A percentile compares a stretch with the other conserved stretches of the same genome.
phyloP scores from a whole-genome alignment of 2,797 vertebrate genomes.

The Enteromius argenteus region DNA sequence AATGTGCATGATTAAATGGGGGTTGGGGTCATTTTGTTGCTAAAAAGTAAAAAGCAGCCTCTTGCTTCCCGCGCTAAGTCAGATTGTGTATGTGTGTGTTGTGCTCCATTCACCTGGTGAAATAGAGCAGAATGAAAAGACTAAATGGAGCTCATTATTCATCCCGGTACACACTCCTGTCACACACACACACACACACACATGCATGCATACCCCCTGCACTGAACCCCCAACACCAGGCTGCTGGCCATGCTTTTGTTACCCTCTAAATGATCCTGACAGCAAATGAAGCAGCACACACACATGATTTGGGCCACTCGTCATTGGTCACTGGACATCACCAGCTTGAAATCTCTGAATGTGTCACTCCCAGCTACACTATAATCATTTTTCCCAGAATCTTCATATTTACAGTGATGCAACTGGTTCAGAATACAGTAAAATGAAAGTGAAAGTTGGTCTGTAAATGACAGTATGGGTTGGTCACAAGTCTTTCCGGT shows the following conservation, averaged over 20 bases:
- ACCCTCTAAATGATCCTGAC: slow-evolving; percentile 87
- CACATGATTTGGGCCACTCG: slow-evolving; percentile 74
- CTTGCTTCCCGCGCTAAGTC: slow-evolving; percentile 65
- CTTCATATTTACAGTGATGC: slow-evolving; percentile 16
- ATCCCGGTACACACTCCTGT: slow-evolving; percentile 70
- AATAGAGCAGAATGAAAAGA: slow-evolving; percentile 98
- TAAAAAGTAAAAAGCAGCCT: slow-evolving; percentile 46
- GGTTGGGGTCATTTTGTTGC: background rate
- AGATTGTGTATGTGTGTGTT: slow-evolving; percentile 40
- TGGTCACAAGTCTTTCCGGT: slow-evolving; percentile 30
- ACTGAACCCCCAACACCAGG: slow-evolving; percentile 54
- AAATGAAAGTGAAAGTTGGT: slow-evolving; percentile 44
- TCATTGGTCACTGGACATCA: slow-evolving; percentile 84
- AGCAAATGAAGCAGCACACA: slow-evolving; percentile 69
- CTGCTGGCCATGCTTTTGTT: slow-evolving; percentile 77
- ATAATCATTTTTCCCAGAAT: background rate
- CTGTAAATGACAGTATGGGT: slow-evolving; percentile 2
- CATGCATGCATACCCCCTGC: slow-evolving; percentile 53
- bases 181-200: slow-evolving; percentile 65
- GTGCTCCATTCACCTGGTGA: slow-evolving; percentile 92
- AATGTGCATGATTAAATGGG: slow-evolving; percentile 24
- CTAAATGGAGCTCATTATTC: slow-evolving; percentile 89
- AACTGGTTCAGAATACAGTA: background rate
- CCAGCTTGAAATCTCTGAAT: slow-evolving; percentile 49
- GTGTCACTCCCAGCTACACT: background rate